Conservation (phyloP, 53 echinoderm and acorn worm species). For the Pentamera pediparva region DNA sequence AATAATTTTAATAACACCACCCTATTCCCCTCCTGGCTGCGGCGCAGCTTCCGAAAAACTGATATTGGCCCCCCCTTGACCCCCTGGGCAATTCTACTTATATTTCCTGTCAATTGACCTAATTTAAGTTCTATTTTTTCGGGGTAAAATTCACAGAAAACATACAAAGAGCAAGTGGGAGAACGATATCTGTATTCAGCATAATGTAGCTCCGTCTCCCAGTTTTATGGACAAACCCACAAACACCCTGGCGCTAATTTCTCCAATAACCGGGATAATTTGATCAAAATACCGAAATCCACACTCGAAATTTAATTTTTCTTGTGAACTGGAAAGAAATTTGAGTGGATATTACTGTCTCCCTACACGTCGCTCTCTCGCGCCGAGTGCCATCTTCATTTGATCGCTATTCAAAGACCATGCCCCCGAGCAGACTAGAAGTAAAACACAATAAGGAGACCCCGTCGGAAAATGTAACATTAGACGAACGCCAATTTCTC, state of each 20-base stretch:
- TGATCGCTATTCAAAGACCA: too few relatives aligned
- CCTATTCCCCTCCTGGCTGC: slow-evolving; percentile 20
- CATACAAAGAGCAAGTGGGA: too few relatives aligned
- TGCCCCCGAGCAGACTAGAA: too few relatives aligned
- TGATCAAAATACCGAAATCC: slow-evolving; percentile 43
- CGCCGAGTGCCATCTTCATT: too few relatives aligned
- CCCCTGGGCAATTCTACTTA: slow-evolving; percentile 28
- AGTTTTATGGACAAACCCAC: slow-evolving; percentile 22
- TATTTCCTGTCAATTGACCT: slow-evolving; percentile 29
- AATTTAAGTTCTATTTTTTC: slow-evolving; percentile 39
- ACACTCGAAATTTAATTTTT: slow-evolving; percentile 35
- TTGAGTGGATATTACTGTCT: slow-evolving; percentile 30
- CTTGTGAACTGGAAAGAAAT: slow-evolving; percentile 27
- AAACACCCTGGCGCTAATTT: slow-evolving; percentile 34
- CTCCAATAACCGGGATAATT: slow-evolving; percentile 37
- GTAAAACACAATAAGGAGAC: too few relatives aligned
- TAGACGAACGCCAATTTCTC: slow-evolving; percentile 31
- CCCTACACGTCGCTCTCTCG: neutral
- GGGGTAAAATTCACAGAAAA: slow-evolving; percentile 24
- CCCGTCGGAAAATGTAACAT: slow-evolving; percentile 14
- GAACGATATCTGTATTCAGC: slow-evolving; percentile 30
- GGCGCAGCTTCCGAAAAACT: slow-evolving; percentile 30
- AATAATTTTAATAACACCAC: slow-evolving; percentile 37
- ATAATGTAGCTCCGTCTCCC: too few relatives aligned
- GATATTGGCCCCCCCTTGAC: slow-evolving; percentile 24